phyloP scores from a whole-genome alignment of 2,113 vertebrate genomes.

The Epinephelus cyanopodus region DNA sequence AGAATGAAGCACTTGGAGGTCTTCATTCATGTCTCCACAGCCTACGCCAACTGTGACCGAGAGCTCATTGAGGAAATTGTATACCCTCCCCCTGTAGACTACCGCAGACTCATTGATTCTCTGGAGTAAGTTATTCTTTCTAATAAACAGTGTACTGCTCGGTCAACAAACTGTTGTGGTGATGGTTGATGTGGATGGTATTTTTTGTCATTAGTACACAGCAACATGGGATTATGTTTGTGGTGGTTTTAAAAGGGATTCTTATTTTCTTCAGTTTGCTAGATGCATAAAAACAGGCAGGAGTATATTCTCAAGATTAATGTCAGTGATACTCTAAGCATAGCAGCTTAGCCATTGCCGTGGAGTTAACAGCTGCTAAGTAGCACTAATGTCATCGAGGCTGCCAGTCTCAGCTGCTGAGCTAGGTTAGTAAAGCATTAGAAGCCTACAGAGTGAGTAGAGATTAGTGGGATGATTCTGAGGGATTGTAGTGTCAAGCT shows the following conservation, averaged over 20 bases:
- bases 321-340: constrained; percentile 9
- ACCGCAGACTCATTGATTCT: constrained; percentile 93
- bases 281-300: constrained; percentile 10
- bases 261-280: neutral
- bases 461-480: constrained; percentile 29
- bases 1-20: constrained; percentile 94
- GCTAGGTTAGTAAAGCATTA: constrained; percentile 47
- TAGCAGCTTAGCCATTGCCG: constrained; percentile 12
- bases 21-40: constrained; percentile 96
- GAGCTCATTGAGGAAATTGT: constrained; percentile 94
- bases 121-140: constrained; percentile 89
- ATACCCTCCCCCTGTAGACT: constrained; percentile 95
- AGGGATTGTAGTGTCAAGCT: neutral
- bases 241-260: neutral
- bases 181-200: neutral
- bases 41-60: constrained; percentile 95
- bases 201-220: neutral
- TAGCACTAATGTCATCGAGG: constrained; percentile 21
- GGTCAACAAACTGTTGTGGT: neutral
- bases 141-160: neutral
- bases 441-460: constrained; percentile 4
- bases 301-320: constrained; percentile 19
- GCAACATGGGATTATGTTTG: neutral
- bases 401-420: constrained; percentile 30
- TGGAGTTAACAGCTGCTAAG: constrained; percentile 35